Evolutionary conservation across 2,797 vertebrate genomes (phyloP).

Genomic region (Schizothorax lantsangensis): DNA sequence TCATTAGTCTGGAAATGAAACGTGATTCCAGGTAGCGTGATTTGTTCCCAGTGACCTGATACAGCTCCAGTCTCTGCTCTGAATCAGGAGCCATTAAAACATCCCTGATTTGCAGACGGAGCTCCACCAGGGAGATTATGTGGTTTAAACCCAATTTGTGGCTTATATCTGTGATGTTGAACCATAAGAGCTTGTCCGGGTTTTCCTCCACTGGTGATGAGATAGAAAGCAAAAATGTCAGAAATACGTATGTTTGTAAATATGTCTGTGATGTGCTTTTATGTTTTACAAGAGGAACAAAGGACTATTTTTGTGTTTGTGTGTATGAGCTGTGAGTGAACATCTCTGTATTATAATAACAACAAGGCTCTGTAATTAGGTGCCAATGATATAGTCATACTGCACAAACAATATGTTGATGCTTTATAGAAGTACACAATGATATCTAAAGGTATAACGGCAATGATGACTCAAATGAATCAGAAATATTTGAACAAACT

Average conservation of each 20-base stretch:
- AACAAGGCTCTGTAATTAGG: neutral
- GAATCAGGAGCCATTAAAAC: neutral
- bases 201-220: slow-evolving; percentile 32
- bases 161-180: slow-evolving; percentile 72
- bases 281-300: neutral
- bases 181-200: slow-evolving; percentile 59
- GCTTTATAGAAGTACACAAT: neutral
- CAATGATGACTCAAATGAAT: neutral
- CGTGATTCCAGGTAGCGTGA: slow-evolving; percentile 72
- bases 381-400: neutral
- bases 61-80: slow-evolving; percentile 78
- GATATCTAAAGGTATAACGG: neutral
- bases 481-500: neutral
- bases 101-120: slow-evolving; percentile 72
- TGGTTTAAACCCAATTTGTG: slow-evolving; percentile 50
- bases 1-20: slow-evolving; percentile 62
- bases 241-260: neutral
- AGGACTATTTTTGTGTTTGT: neutral
- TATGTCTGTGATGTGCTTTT: neutral
- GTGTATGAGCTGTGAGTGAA: neutral
- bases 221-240: neutral
- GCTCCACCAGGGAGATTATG: slow-evolving; percentile 75
- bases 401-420: neutral
- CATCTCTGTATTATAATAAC: neutral
- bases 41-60: slow-evolving; percentile 55